Evolutionary conservation across 2,797 vertebrate genomes (phyloP), one percentile per base, ranked within the genome.

Genomic region (Myioborus miniatus): DNA sequence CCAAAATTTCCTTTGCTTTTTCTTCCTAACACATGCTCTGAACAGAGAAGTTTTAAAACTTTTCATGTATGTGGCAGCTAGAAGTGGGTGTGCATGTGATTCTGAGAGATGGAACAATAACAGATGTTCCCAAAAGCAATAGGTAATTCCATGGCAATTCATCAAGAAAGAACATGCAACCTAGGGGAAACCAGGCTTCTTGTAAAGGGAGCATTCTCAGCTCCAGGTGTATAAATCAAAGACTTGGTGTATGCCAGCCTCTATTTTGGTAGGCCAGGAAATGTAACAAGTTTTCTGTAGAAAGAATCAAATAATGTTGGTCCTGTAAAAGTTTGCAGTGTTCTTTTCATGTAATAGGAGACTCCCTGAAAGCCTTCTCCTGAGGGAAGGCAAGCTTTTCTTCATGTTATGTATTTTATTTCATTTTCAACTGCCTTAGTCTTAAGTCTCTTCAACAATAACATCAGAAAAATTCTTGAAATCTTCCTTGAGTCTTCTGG

Each of bases 151-250:
- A 37, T 82, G 53, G 53, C 82, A 86, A 87, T 79, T 93, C 69
- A 74, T 93, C 62, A 92, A 86, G 72, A 83, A 78, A 30, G 63
- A 91, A 78, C 89, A 79, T 26, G 69, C 43, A 91, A 69, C 84
- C 52, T 83, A 76, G 92, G 70, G 69, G 63, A 92, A 93, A 72
- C 50, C 89, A 95, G 89, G 72, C 91, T 93, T 83, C 92, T 96
- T 94, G 82, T 95, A 93, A 94, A 96, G 77, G 62, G 62, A 93
- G 14, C 36, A 46, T 46, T 94, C 74, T 76, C 55, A 83, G 43
- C 74, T 90, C 90, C 94, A 95, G 90, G 83, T 95, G 87, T 83
- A 55, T 81, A 65, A 87, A 94, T 97, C 87, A 94, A 95, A 96
- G 93, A 62, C 87, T 85, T 60, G 0, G 2, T 85, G 50, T 80